These are phyloP conservation scores for Cliona cf. orientalis DNA, from an alignment of 37 sponge, comb jelly and placozoan species.

Conservation along the genomic window DNA sequence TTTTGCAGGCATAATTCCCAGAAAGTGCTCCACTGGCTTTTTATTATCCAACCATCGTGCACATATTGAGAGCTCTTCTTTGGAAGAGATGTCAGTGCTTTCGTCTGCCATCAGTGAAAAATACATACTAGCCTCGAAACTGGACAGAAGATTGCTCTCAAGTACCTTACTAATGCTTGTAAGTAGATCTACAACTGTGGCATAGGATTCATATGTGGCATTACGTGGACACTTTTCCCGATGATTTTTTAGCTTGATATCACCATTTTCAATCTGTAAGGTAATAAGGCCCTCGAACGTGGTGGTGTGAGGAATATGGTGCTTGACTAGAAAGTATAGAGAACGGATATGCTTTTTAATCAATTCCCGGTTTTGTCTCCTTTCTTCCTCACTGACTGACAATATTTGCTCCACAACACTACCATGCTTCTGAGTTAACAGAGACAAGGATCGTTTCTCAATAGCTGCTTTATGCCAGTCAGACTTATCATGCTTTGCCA, in stretches of 20 bases:
- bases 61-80: constrained; percentile 45
- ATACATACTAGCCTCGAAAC: constrained; percentile 16
- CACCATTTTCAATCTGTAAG: constrained; percentile 45
- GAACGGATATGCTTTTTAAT: constrained; percentile 31
- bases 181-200: constrained; percentile 25
- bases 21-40: constrained; percentile 41
- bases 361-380: constrained; percentile 1
- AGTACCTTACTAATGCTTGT: constrained; percentile 16
- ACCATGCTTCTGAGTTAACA: constrained; percentile 27
- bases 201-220: constrained; percentile 46
- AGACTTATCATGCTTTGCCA: constrained; percentile 28
- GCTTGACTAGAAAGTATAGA: constrained; percentile 35
- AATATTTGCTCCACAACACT: constrained; percentile 24
- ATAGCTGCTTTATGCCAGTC: constrained; percentile 49
- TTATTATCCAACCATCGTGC: constrained; percentile 12
- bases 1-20: constrained; percentile 19
- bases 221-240: constrained; percentile 32
- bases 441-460: constrained; percentile 19
- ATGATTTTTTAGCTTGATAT: constrained; percentile 28
- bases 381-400: constrained; percentile 23
- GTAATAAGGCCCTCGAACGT: constrained; percentile 46
- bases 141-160: constrained; percentile 19
- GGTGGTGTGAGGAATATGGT: constrained; percentile 30
- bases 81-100: constrained; percentile 37
- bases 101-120: constrained; percentile 57